These are phyloP conservation scores for Ophion obscuratus DNA, from an alignment of 2,888 invertebrate genomes.

Conservation along the genomic window DNA sequence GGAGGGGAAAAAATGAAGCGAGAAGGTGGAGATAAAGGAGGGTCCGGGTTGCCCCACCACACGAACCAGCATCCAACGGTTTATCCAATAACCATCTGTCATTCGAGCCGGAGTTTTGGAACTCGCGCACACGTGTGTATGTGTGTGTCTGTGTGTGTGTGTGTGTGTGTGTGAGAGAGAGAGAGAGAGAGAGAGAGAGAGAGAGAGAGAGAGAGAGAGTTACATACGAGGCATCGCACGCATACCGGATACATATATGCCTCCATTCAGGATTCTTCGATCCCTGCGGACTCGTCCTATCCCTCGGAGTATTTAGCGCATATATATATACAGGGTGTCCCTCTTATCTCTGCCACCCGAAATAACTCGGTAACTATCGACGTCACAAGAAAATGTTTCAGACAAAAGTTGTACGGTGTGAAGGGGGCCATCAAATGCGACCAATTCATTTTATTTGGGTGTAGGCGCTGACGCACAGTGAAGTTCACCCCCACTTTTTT, in stretches of 20 bases:
- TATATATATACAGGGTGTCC: background rate
- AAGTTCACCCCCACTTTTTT: too few species aligned
- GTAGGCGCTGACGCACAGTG: too few species aligned
- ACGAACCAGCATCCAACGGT: slow-evolving; percentile 66
- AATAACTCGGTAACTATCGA: too few species aligned
- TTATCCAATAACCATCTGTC: slow-evolving; percentile 74
- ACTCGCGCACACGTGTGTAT: slow-evolving; percentile 36
- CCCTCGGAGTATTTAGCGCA: background rate
- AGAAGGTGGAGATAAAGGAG: slow-evolving; percentile 73
- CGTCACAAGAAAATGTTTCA: too few species aligned
- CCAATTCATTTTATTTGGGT: too few species aligned
- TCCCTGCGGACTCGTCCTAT: slow-evolving; percentile 18
- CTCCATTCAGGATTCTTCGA: slow-evolving; percentile 71
- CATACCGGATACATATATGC: slow-evolving; percentile 23
- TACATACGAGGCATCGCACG: slow-evolving; percentile 28
- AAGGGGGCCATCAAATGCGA: too few species aligned
- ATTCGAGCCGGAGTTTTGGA: slow-evolving; percentile 64
- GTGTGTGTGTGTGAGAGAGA: background rate
- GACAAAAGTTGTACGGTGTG: too few species aligned
- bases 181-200: too few species aligned
- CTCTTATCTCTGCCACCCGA: too few species aligned
- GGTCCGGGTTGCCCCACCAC: slow-evolving; percentile 72
- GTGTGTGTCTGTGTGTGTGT: background rate
- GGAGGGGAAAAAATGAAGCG: slow-evolving; percentile 15
- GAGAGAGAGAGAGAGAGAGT: background rate